phyloP scores from a whole-genome alignment of 2,113 vertebrate species.

The Albula glossodonta region DNA sequence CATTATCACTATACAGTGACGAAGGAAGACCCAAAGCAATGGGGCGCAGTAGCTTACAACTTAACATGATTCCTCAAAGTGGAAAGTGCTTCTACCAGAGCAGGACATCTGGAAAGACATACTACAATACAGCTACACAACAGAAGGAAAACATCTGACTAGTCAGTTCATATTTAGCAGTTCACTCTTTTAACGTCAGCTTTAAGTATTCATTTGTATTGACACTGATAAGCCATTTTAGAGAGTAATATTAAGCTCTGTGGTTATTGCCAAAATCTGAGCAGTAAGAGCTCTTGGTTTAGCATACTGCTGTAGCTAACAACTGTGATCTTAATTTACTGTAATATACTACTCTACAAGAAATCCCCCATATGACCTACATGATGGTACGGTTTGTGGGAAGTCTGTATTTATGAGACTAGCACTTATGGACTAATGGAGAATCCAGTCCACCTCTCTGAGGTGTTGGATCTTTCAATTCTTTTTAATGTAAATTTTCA shows the following conservation, averaged over 20 bases:
- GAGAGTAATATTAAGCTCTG: constrained; percentile 6
- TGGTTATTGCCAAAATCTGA: constrained; percentile 1
- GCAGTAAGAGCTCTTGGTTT: constrained; percentile 14
- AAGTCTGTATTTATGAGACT: constrained; percentile 1
- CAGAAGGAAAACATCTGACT: not conserved
- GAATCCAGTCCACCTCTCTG: not conserved
- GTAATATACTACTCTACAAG: constrained; percentile 21
- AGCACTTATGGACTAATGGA: constrained; percentile 11
- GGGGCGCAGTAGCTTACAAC: not conserved
- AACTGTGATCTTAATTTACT: constrained; percentile 28
- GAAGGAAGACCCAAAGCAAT: not conserved
- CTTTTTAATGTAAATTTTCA: not conserved
- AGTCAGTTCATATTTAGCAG: not conserved
- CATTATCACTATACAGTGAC: not conserved
- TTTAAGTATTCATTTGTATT: constrained; percentile 23
- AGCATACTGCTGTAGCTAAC: constrained; percentile 18
- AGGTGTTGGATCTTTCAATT: not conserved
- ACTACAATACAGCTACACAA: not conserved
- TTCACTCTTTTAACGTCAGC: constrained; percentile 17
- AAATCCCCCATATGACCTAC: constrained; percentile 16
- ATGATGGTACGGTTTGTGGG: not conserved
- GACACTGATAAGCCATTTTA: constrained; percentile 30
- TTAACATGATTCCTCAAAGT: not conserved
- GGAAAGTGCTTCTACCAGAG: not conserved
- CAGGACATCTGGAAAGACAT: not conserved